Conservation (phyloP, 2,113 vertebrate genomes). For the Emydocephalus ijimae region DNA sequence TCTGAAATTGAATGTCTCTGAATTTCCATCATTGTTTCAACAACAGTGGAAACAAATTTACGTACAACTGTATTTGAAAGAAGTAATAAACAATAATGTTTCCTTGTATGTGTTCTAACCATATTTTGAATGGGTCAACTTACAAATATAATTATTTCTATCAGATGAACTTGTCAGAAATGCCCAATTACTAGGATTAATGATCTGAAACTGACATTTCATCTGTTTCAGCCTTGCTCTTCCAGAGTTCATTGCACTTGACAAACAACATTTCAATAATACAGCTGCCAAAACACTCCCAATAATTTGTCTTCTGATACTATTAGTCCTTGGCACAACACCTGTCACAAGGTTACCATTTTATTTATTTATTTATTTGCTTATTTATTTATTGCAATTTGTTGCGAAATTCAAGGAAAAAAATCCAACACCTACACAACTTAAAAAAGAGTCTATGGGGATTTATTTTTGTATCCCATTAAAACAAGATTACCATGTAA, state of each 20-base stretch:
- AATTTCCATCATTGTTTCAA: not conserved
- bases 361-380: not conserved
- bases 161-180: conserved; percentile 18
- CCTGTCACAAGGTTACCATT: not conserved
- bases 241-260: not conserved
- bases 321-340: not conserved
- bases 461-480: not conserved
- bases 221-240: conserved; percentile 1
- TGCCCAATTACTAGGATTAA: conserved; percentile 9
- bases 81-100: not conserved
- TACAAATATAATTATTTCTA: not conserved
- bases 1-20: not conserved
- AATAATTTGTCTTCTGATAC: not conserved
- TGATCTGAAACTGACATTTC: not conserved
- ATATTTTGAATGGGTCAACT: not conserved
- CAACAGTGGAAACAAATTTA: not conserved
- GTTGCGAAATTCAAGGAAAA: not conserved
- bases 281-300: not conserved
- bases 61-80: not conserved
- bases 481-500: not conserved
- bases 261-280: conserved; percentile 9
- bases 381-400: not conserved
- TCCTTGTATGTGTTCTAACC: not conserved
- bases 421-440: not conserved
- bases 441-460: not conserved